Percentiles rank a stretch among this genome's conserved stretches.
Conservation (phyloP, 2,797 vertebrate species). For the Carcharodon carcharias region DNA sequence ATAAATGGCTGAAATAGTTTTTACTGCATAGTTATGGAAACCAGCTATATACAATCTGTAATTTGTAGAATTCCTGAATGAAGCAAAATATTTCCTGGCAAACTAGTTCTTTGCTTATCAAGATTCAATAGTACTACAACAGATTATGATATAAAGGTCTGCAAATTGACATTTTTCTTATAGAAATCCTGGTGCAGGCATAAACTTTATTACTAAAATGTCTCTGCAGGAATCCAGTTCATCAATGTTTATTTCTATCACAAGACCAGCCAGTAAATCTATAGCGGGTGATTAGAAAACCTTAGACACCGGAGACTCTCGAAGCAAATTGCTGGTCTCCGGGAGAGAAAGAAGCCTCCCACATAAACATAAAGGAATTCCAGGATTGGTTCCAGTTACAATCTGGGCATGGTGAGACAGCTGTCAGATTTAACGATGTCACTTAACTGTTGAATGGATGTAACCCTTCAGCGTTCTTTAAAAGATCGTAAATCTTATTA, state of each 20-base stretch:
- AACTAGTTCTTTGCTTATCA: not conserved
- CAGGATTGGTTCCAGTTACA: not conserved
- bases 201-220: not conserved
- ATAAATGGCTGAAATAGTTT: not conserved
- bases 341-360: not conserved
- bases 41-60: not conserved
- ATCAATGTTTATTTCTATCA: not conserved
- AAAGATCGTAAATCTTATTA: not conserved
- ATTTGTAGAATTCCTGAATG: constrained; percentile 16
- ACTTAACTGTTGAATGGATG: not conserved
- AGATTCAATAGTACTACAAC: too few species aligned
- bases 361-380: not conserved
- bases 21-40: not conserved
- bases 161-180: not conserved
- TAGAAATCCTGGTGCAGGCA: not conserved
- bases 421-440: not conserved
- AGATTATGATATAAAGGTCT: not conserved
- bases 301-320: not conserved
- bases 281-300: not conserved
- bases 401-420: not conserved
- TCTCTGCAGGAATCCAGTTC: not conserved
- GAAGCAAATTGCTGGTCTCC: not conserved
- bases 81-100: not conserved
- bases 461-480: not conserved
- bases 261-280: not conserved